phyloP scores from a whole-genome alignment of 2,113 vertebrate genomes.

The Calyptommatus sinebrachiatus region DNA sequence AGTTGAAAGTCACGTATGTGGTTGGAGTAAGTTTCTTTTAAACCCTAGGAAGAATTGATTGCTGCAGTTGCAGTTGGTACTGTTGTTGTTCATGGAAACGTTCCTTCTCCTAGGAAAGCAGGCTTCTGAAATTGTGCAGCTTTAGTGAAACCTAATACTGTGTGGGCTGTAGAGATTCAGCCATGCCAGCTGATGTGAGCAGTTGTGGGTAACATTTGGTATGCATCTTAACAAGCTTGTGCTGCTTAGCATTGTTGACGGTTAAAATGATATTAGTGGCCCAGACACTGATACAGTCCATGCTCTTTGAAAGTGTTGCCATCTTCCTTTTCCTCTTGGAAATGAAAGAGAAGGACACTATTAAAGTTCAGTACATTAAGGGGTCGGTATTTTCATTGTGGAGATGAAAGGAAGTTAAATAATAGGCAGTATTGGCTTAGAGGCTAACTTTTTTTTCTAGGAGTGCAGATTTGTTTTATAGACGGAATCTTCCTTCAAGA shows the following conservation, averaged over 20 bases:
- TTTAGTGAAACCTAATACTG: background rate
- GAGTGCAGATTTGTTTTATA: background rate
- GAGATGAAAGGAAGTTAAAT: background rate
- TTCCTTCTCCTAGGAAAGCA: background rate
- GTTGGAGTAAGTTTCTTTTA: constrained; percentile 5
- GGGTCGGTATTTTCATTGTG: background rate
- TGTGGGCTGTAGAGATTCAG: background rate
- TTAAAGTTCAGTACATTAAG: background rate
- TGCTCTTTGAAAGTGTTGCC: constrained; percentile 19
- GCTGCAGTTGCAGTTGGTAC: background rate
- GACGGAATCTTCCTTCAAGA: background rate
- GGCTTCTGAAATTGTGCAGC: background rate
- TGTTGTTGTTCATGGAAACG: constrained; percentile 8
- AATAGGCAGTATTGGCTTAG: background rate
- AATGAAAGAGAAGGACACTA: background rate
- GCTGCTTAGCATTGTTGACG: background rate
- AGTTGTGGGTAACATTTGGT: background rate
- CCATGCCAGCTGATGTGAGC: background rate
- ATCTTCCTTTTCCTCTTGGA: accelerated
- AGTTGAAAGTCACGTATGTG: background rate
- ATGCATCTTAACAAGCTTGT: background rate
- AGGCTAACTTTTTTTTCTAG: background rate
- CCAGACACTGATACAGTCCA: background rate
- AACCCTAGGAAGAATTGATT: background rate
- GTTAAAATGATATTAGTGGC: background rate